Conservation (phyloP, 1,140 invertebrate species). For the Drosophila willistoni region DNA sequence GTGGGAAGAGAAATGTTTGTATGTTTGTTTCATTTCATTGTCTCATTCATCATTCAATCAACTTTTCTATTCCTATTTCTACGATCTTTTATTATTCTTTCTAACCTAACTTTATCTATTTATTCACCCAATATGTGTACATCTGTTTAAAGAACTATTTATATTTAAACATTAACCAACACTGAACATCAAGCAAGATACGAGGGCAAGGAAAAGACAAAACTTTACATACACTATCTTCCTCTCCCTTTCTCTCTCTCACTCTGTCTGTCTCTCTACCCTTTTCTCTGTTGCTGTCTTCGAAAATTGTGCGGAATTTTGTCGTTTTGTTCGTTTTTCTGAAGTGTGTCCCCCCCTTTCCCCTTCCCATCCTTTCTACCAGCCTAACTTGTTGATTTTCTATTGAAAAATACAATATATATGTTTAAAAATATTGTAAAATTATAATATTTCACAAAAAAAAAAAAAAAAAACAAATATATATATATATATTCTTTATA, state of each 20-base stretch:
- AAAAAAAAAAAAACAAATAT: too few species aligned
- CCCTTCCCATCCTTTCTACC: neutral
- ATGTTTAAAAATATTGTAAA: neutral
- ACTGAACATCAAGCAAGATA: neutral
- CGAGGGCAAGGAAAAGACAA: neutral
- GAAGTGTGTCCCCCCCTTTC: neutral
- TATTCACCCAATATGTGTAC: neutral
- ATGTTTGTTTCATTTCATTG: slow-evolving; percentile 1
- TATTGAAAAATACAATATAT: neutral
- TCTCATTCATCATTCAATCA: neutral
- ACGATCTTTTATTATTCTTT: neutral
- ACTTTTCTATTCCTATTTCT: neutral
- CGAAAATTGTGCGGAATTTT: neutral
- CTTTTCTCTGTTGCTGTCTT: neutral
- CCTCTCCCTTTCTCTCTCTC: neutral
- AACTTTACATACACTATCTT: neutral
- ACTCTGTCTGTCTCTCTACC: neutral
- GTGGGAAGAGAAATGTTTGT: neutral
- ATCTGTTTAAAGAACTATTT: neutral
- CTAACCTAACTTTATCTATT: neutral
- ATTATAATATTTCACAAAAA: neutral
- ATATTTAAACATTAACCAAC: neutral
- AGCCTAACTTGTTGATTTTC: neutral
- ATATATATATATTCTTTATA: neutral
- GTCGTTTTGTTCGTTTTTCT: neutral